Conservation (phyloP, 2,888 invertebrate species). For the Coecobrya sp. region DNA sequence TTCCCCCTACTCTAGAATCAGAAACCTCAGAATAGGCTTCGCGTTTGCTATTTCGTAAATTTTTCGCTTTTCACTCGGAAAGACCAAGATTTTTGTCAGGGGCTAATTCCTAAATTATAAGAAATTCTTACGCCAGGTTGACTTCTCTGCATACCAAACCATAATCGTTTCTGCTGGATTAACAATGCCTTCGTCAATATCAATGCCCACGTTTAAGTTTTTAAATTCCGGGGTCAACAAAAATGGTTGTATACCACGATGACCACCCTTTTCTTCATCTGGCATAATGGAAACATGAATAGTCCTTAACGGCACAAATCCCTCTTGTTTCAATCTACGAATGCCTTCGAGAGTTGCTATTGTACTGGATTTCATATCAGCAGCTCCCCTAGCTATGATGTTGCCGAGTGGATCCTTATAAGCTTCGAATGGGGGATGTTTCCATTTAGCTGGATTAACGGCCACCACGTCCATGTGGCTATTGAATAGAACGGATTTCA, state of each 20-base stretch:
- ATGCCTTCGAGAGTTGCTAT: slow-evolving; percentile 93
- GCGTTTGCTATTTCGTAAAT: too few relatives aligned
- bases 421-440: slow-evolving; percentile 95
- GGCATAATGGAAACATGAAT: slow-evolving; percentile 89
- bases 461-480: slow-evolving; percentile 99
- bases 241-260: slow-evolving; percentile 93
- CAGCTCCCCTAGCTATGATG: slow-evolving; percentile 95
- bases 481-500: slow-evolving; percentile 94
- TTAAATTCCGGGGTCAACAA: slow-evolving; percentile 92
- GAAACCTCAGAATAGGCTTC: too few relatives aligned
- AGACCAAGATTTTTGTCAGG: too few relatives aligned
- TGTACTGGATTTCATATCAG: slow-evolving; percentile 94
- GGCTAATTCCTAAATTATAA: slow-evolving; percentile 86
- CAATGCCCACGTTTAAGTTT: slow-evolving; percentile 93
- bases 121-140: slow-evolving; percentile 93
- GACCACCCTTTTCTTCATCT: slow-evolving; percentile 87
- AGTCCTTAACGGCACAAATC: slow-evolving; percentile 90
- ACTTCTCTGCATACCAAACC: slow-evolving; percentile 92
- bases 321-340: slow-evolving; percentile 89
- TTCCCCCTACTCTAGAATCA: too few relatives aligned
- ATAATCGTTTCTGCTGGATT: slow-evolving; percentile 91
- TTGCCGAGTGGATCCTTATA: slow-evolving; percentile 95
- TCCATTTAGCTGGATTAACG: slow-evolving; percentile 96
- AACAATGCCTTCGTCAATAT: slow-evolving; percentile 95
- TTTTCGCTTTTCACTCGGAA: too few relatives aligned